Evolutionary conservation across 2,797 vertebrate species (phyloP).

Genomic region (Mastacembelus armatus): DNA sequence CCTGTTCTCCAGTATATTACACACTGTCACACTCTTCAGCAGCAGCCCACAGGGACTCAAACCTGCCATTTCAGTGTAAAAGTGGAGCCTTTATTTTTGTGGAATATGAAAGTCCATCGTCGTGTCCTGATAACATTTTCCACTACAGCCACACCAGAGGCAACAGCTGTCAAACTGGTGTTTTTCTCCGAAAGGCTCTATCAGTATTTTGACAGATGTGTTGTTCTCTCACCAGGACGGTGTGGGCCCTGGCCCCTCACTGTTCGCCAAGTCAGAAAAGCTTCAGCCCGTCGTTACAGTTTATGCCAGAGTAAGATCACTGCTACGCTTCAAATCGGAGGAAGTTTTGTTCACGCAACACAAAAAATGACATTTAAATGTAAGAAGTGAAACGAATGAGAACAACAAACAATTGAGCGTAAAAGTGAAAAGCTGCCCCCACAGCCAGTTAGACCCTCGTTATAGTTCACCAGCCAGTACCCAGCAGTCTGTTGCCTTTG

Average conservation of each 20-base stretch:
- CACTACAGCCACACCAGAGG: conserved; percentile 40
- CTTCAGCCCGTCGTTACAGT: conserved; percentile 9
- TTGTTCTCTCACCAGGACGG: conserved; percentile 51
- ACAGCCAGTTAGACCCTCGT: neutral
- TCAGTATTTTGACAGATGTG: conserved; percentile 77
- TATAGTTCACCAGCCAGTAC: neutral
- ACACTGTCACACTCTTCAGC: neutral
- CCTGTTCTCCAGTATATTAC: neutral
- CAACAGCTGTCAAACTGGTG: conserved; percentile 61
- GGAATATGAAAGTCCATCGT: conserved; percentile 29
- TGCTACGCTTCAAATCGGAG: neutral
- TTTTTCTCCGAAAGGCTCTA: conserved; percentile 45
- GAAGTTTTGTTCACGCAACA: neutral
- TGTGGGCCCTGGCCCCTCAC: conserved; percentile 41
- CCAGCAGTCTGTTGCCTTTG: no score
- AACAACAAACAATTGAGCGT: no score
- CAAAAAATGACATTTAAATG: no score
- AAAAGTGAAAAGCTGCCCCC: neutral
- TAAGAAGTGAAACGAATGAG: no score
- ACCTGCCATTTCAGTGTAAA: neutral
- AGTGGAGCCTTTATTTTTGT: conserved; percentile 16
- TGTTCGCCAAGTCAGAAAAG: conserved; percentile 21
- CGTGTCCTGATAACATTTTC: conserved; percentile 30
- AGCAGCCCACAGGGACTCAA: neutral
- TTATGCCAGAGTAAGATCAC: neutral